Conservation (phyloP, 2,113 vertebrate species). For the Phoxinus phoxinus region DNA sequence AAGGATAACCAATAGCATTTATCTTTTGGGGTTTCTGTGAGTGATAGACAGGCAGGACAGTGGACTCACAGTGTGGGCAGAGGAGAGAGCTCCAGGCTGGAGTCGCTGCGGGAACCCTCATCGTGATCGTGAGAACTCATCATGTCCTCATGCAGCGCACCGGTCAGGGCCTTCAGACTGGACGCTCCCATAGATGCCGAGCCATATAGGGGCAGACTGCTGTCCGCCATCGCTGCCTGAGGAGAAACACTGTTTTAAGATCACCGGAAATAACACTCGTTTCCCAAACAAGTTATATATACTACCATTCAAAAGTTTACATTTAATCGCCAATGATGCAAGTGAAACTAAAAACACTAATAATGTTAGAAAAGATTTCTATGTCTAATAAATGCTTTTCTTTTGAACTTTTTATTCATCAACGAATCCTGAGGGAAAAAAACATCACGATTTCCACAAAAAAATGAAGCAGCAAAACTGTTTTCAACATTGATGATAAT, state of each 20-base stretch:
- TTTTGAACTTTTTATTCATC: no score
- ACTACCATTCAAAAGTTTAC: background rate
- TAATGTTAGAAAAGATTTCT: no score
- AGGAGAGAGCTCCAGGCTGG: conserved; percentile 92
- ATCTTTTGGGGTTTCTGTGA: background rate
- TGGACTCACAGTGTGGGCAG: conserved; percentile 88
- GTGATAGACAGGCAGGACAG: background rate
- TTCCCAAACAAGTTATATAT: background rate
- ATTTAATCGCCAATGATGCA: background rate
- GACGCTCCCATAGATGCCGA: conserved; percentile 89
- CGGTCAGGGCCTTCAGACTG: conserved; percentile 87
- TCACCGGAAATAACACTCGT: background rate
- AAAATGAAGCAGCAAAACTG: no score
- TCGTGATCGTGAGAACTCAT: conserved; percentile 90
- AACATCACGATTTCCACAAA: no score
- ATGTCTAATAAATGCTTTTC: no score
- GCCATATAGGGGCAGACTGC: conserved; percentile 87
- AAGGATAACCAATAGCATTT: no score
- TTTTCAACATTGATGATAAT: no score
- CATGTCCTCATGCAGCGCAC: conserved; percentile 89
- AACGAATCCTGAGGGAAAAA: no score
- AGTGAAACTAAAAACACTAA: background rate
- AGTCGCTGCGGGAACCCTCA: conserved; percentile 93
- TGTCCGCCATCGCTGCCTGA: conserved; percentile 86
- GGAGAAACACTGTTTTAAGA: conserved; percentile 42